Base-by-base conservation (phyloP, 2,797 vertebrate genomes). In the Amblyraja radiata region DNA sequence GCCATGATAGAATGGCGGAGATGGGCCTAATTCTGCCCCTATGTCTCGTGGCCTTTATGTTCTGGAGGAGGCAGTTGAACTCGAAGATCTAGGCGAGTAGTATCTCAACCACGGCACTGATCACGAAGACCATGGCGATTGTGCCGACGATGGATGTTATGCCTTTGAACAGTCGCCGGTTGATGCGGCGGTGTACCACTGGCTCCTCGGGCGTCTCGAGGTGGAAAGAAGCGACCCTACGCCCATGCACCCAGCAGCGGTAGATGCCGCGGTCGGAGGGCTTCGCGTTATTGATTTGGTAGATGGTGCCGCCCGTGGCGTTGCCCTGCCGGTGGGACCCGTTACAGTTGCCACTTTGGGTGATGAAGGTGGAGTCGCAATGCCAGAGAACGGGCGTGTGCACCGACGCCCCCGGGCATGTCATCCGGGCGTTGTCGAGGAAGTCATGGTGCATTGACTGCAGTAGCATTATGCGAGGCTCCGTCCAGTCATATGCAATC, bases 321-420 rank as follows among this genome's bases (percentile, higher is more conserved):
- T 73, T 16, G 32, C 73, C 88, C 88, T 73, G 36, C 7, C 8
- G 10, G 9, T 90, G 88, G 9, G 58, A 14, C 39, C 16, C 5
- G 16, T 5, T 21, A 0, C 32, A 0, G 21, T 71, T 71, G 63
- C 63, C 23, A 6, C 0, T 9, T 32, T 88, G 65, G 21, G 88
- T 90, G 18, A 90, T 18, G 0, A 1, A 23, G 0, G 36, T 0
- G 0, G 88, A 10, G 21, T 90, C 88, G 1, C 88, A n/a, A 0
- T 90, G 88, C 88, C 88, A 90, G 21, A 68, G 25, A 2, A 90
- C 88, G 0, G 88, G 88, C 7, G 32, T 90, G 88, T 90, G 73
- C 32, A 90, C 68, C 0, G 88, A 90, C 2, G 63, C 88, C 0
- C 88, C 88, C 0, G 88, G 88, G 9, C 88, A 90, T 6, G 8